These are phyloP conservation scores for Drosophila nigricruria DNA, from an alignment of 2,888 invertebrate genomes.

Conservation along the genomic window DNA sequence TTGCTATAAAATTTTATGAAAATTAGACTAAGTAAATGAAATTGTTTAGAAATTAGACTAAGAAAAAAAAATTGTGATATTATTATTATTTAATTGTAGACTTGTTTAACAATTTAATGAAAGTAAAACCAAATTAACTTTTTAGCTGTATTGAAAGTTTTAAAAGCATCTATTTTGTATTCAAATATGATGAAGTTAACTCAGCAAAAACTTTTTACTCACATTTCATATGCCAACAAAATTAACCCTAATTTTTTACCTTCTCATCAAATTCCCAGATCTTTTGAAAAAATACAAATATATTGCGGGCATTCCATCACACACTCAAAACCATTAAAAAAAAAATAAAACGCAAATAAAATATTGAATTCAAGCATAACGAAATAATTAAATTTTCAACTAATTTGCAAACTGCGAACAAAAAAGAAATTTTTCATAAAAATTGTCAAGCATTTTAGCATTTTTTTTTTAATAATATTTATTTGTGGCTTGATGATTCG, in stretches of 20 bases:
- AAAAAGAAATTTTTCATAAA: slow-evolving; percentile 27
- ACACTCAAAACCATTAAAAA: slow-evolving; percentile 18
- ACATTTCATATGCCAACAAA: neutral
- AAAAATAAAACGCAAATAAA: neutral
- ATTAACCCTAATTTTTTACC: slow-evolving; percentile 9
- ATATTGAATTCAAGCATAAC: slow-evolving; percentile 10
- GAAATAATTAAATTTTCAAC: slow-evolving; percentile 62
- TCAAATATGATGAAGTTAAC: neutral
- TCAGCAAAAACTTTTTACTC: neutral
- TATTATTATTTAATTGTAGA: too few species aligned
- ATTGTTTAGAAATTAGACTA: too few species aligned
- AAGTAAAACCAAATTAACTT: too few species aligned
- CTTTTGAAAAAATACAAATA: slow-evolving; percentile 3
- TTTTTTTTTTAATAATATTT: slow-evolving; percentile 41
- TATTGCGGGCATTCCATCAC: slow-evolving; percentile 6
- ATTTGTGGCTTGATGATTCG: slow-evolving; percentile 35
- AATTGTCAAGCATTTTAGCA: slow-evolving; percentile 44
- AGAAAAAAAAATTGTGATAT: too few species aligned
- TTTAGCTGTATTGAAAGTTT: too few species aligned
- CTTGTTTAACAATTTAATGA: neutral
- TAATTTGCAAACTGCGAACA: slow-evolving; percentile 59
- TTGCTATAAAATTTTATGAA: too few species aligned
- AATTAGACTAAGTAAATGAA: too few species aligned
- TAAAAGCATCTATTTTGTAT: too few species aligned
- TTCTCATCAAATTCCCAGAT: slow-evolving; percentile 21